Base-by-base conservation (phyloP, 2,797 vertebrate species). In the Avahi laniger region DNA sequence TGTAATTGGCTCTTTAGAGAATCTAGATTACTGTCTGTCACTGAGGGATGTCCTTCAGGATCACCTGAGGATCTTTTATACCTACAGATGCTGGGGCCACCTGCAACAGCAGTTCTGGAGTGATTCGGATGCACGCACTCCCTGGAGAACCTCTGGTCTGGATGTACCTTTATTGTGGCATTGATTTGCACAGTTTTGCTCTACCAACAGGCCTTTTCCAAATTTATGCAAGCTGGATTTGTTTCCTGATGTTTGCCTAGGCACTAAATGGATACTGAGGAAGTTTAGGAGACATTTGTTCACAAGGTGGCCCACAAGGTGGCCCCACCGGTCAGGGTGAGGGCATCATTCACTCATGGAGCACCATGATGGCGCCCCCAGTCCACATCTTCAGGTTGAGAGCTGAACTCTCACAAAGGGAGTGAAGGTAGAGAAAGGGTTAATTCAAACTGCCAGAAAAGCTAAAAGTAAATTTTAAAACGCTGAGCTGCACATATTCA, bases 401-500 rank as follows among this genome's bases (percentile, higher is more conserved):
- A 73, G 46, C 79, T 50, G 72, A n/a, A 24, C 59, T 48, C 54
- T 82, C 69, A 70, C 35, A 41, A 24, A 33, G 22, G 48, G 41
- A 82, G 38, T 6, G 13, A 24, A 46, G 72, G 57, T 54, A 65
- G 22, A 75, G 76, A 73, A 80, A 59, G 93, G 78, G 93, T 96
- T 97, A 89, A 94, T 57, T 85, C 69, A 48, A 95, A 88, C 72
- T 95, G 72, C 92, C 94, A 35, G 84, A 90, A 93, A 96, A 94
- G 86, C 95, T 78, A 35, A 89, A 91, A 92, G 93, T 93, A 72
- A 87, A 94, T 52, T 86, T 96, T 87, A 89, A 96, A 97, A 90
- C 5, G 96, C 97, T 94, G 97, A 97, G 83, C 82, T 93, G 79
- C n/a, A 79, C 38, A 52, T 61, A 95, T 95, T 95, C 93, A 35